Base-by-base conservation (phyloP, 2,888 invertebrate genomes). In the Amiota mariae region DNA sequence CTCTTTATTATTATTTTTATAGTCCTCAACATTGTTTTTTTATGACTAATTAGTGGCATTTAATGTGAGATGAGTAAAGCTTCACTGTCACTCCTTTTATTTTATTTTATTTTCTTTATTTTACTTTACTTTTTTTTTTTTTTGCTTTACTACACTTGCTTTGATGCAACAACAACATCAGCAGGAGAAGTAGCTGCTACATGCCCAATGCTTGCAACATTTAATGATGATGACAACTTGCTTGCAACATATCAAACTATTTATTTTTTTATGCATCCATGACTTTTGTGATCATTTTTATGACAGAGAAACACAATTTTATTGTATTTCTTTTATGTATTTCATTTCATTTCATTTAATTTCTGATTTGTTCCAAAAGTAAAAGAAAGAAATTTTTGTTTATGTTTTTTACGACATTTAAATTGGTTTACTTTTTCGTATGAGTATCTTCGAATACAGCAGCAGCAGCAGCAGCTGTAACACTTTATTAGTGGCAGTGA, bases 11-110 rank as follows among this genome's bases (percentile, higher is more conserved):
- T 59, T 20, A 12, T 20, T 56, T 36, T 56, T 20, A 24, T 54
- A 9, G n/a, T 71, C 63, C 48, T 48, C 13, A 74, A 24, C 72
- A 71, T 36, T 36, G 51, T 74, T 81, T 24, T 24, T 84, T 82
- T 85, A 83, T 79, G 85, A 85, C 81, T 85, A 83, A 84, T 84
- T 84, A 84, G 84, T 71, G 76, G 80, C 84, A 85, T 84, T 84
- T 85, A 84, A 75, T 76, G 82, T 78, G 76, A n/a, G 54, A 13
- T 24, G 24, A 54, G 15, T 2, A 36, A 36, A 36, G 36, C 36
- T 36, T 36, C 36, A 36, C 36, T 36, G 36, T 36, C 8, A 36
- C 36, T 36, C 36, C 36, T 36, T 36, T 36, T 36, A 2, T 6
- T 36, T 36, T 36, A 2, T 36, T 36, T 36, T 36, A 2, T 6